Base-by-base conservation (phyloP, 2,797 vertebrate genomes). In the Dendrocincla fuliginosa region DNA sequence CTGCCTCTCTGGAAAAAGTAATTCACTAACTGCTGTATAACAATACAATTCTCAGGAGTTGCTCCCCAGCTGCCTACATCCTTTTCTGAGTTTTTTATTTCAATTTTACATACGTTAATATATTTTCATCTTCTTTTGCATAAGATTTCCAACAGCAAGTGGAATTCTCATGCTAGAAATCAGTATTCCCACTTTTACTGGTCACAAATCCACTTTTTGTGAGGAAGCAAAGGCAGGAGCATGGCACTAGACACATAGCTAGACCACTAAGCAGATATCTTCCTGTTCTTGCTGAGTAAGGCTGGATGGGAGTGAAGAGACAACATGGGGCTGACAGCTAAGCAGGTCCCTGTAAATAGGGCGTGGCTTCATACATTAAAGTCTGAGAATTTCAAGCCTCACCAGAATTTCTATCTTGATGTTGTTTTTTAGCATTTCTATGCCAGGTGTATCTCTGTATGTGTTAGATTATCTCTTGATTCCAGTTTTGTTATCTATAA, bases 11-110 rank as follows among this genome's bases (percentile, higher is more conserved):
- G 37, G 44, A 77, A 87, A 91, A 84, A 44, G 41, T 79, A 79
- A 85, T 93, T 92, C 64, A 50, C 49, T 88, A 94, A 57, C 55
- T 39, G 56, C 55, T 52, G 7, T 61, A 33, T 42, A 77, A 77
- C 47, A 63, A 1, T 61, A 95, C n/a, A n/a, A n/a, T 91, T 87
- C 60, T 73, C 28, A 25, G 57, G 64, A 77, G 64, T 46, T 77
- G 61, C 77, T 71, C 24, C 37, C n/a, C 79, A 85, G 49, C n/a
- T 88, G 42, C 33, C 65, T 87, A 41, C 13, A 6, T 57, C 35
- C 19, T n/a, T 83, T 88, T 88, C 53, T 81, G 53, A 67, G 49
- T 9, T 60, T 61, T 80, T 85, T 63, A 30, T 61, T 91, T 64
- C 30, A 28, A 9, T 80, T 93, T 94, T 89, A 49, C 10, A 2